Conservation (phyloP, 2,113 vertebrate genomes). For the Parus major region DNA sequence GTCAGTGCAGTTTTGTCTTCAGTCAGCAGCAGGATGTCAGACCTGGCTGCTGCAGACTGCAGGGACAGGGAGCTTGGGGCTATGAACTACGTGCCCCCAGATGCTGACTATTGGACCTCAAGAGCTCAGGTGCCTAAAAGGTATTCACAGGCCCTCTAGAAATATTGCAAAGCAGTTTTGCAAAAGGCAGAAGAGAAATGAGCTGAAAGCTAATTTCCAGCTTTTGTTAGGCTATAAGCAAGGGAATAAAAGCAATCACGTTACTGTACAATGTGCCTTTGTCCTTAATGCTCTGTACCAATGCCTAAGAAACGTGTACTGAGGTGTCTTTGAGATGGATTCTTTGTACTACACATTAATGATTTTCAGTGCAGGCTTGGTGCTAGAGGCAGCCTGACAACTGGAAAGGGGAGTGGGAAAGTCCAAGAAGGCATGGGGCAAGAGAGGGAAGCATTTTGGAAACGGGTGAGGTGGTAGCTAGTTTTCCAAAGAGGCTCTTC, state of each 20-base stretch:
- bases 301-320: not conserved
- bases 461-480: not conserved
- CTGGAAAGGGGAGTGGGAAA: not conserved
- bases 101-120: not conserved
- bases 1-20: not conserved
- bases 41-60: not conserved
- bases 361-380: not conserved
- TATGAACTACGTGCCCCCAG: not conserved
- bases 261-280: constrained; percentile 16
- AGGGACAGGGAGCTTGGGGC: not conserved
- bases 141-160: not conserved
- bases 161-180: not conserved
- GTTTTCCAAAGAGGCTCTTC: not conserved
- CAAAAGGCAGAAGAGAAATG: not conserved
- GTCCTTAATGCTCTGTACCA: not conserved
- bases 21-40: accelerated
- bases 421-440: not conserved
- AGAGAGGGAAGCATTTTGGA: not conserved
- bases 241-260: not conserved
- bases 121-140: not conserved
- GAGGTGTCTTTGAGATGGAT: not conserved
- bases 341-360: not conserved
- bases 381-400: not conserved
- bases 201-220: constrained; percentile 15
- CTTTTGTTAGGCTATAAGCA: constrained; percentile 10